These are phyloP conservation scores for Bryconaethiops microstoma DNA, from an alignment of 2,797 vertebrate species.

Conservation along the genomic window DNA sequence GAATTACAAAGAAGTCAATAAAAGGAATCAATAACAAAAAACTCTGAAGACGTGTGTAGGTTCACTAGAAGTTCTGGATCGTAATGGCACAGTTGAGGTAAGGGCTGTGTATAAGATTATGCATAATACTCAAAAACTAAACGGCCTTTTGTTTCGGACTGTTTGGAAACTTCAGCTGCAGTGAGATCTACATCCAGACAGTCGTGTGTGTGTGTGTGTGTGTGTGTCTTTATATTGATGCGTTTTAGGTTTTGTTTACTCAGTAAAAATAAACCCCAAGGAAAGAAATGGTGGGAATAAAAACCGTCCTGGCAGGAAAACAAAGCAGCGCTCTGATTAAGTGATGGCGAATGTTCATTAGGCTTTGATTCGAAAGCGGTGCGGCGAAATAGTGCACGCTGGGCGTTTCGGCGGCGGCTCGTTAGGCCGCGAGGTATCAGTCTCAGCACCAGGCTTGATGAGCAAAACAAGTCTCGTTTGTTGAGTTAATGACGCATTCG, in stretches of 20 bases:
- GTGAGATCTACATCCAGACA: conserved; percentile 5
- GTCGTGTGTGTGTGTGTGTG: background rate
- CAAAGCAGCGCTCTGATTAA: conserved; percentile 47
- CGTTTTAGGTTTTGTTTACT: conserved; percentile 47
- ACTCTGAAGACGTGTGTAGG: too few species aligned
- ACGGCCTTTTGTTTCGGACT: conserved; percentile 36
- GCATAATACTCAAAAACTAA: too few species aligned
- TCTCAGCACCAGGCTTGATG: conserved; percentile 16
- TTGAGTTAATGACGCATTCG: conserved; percentile 36
- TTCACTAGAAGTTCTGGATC: too few species aligned
- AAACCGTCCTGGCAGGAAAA: conserved; percentile 38
- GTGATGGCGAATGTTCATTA: conserved; percentile 35
- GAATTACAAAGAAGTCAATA: too few species aligned
- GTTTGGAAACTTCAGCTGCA: conserved; percentile 31
- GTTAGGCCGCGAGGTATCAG: conserved; percentile 8
- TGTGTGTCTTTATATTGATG: conserved; percentile 44
- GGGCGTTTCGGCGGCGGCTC: background rate
- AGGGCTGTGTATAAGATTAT: too few species aligned
- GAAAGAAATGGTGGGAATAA: conserved; percentile 26
- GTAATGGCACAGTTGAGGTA: too few species aligned
- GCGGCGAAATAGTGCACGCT: background rate
- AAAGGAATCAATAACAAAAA: too few species aligned
- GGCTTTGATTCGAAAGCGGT: conserved; percentile 21
- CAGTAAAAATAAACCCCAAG: conserved; percentile 52
- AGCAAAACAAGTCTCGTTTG: conserved; percentile 35